A percentile compares a stretch with the other conserved stretches of the same genome.
phyloP scores from a whole-genome alignment of 2,113 vertebrate genomes.

The Triplophysa rosa region DNA sequence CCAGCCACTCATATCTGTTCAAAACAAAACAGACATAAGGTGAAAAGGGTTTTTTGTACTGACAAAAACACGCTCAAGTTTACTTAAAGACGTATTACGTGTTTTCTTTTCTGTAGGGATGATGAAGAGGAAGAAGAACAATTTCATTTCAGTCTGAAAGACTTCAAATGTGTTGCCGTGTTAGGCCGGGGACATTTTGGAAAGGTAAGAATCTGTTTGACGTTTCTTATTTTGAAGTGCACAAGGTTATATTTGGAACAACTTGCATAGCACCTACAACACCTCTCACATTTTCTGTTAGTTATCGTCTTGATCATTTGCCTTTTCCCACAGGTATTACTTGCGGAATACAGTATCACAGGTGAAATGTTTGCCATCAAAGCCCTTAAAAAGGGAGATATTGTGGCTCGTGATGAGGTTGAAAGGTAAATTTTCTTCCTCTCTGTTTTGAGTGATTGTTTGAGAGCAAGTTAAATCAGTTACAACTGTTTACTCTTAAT shows the following conservation, averaged over 20 bases:
- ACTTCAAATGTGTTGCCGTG: constrained; percentile 96
- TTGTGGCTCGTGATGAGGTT: constrained; percentile 95
- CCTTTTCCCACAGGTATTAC: constrained; percentile 79
- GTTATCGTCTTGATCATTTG: neutral
- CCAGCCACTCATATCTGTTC: constrained; percentile 71
- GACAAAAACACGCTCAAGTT: neutral
- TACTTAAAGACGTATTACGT: constrained; percentile 48
- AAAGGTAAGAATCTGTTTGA: constrained; percentile 78
- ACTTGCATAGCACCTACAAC: too few relatives aligned
- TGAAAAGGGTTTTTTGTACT: constrained; percentile 51
- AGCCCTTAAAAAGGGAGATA: constrained; percentile 99
- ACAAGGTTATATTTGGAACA: neutral
- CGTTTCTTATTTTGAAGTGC: neutral
- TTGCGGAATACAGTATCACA: constrained; percentile 96
- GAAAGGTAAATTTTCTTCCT: constrained; percentile 81
- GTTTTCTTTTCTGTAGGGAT: constrained; percentile 69
- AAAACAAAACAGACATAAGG: constrained; percentile 83
- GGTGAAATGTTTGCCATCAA: constrained; percentile 99
- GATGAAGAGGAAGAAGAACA: constrained; percentile 75
- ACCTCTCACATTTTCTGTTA: neutral
- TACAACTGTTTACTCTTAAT: neutral
- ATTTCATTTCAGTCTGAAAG: constrained; percentile 91
- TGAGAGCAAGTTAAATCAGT: neutral
- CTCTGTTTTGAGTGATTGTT: neutral
- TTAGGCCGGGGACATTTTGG: constrained; percentile 97